Base-by-base conservation (phyloP, 1,140 invertebrate species). In the Vanessa atalanta region DNA sequence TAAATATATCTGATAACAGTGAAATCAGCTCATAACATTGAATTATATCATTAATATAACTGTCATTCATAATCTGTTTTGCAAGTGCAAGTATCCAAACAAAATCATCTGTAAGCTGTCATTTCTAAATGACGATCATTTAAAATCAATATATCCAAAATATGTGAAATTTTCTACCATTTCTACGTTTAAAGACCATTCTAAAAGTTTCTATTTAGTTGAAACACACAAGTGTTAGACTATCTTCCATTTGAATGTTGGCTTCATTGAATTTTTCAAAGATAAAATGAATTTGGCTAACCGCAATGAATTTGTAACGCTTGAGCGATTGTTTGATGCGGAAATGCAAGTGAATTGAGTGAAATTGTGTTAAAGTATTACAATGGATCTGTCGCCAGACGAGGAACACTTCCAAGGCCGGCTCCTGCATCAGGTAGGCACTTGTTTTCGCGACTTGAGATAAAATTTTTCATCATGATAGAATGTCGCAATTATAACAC, bases 321-420 rank as follows among this genome's bases (percentile, higher is more conserved):
- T 85, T 86, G 77, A 90, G 57, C 81, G 87, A 74, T 70, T 84
- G 71, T 80, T 78, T 78, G 72, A 65, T 65, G 67, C 85, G 83
- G 82, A 84, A 85, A 88, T 48, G 50, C 50, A 55, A 23, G 51
- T n/a, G 31, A 73, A 37, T 61, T 70, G 68, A 57, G 43, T 74
- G 63, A 67, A 57, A 72, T 82, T 75, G 69, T 78, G 37, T 68
- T 64, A 55, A 76, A 76, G 77, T 80, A 73, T 60, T n/a, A 78
- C 69, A 80, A 93, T 95, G 90, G 95, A 95, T 85, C 94, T 95
- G 57, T 95, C 95, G 31, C 95, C 95, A 4, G 95, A 96, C 82
- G 96, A 96, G 78, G 96, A 97, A 85, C 95, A 97, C 87, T 97
- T 97, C 88, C 96, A 95, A 73, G 96, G 96, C 9, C 94, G 96